Base-by-base conservation (phyloP, 1,140 invertebrate species). In the Bombus huntii region DNA sequence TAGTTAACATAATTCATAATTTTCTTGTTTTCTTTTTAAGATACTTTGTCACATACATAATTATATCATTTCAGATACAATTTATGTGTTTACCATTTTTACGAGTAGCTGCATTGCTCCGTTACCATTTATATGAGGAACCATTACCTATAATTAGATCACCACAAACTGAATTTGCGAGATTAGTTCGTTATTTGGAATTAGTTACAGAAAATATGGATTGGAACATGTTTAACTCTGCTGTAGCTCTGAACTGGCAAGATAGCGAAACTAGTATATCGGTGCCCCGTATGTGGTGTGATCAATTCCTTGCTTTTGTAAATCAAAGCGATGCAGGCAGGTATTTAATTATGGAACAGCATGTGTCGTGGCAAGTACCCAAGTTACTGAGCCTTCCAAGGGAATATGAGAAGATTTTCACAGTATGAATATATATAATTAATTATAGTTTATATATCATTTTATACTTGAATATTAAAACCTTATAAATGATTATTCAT, bases 381-480 rank as follows among this genome's bases (percentile, higher is more conserved):
- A 96, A 97, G 83, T 96, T 99, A 59, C 96, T 99, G 15, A 95
- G 96, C 87, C 96, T 99, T 94, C 98, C 98, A 44, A 96, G 97
- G 76, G 97, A 98, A 90, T 99, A 99, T 94, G 98, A 99, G 95
- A 97, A 97, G 89, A 97, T 99, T 85, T 99, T 99, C 95, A 98
- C 98, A 94, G 97, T 97, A 94, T 92, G 92, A 91, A 83, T 66
- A 76, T 72, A 34, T 15, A 65, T 47, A 82, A 42, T 71, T 53
- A 65, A 10, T 34, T 44, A 57, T 22, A 22, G 13, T 12, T 31
- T 75, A 39, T 28, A 22, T 53, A 53, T 22, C 18, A 13, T 70
- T 44, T 66, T 22, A 31, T n/a, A 73, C 62, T 73, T n/a, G 34
- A 53, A 53, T 53, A 8, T 22, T 53, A 53, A 53, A 53, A 22